phyloP scores from a whole-genome alignment of 2,113 vertebrate genomes.

The Gavia stellata region DNA sequence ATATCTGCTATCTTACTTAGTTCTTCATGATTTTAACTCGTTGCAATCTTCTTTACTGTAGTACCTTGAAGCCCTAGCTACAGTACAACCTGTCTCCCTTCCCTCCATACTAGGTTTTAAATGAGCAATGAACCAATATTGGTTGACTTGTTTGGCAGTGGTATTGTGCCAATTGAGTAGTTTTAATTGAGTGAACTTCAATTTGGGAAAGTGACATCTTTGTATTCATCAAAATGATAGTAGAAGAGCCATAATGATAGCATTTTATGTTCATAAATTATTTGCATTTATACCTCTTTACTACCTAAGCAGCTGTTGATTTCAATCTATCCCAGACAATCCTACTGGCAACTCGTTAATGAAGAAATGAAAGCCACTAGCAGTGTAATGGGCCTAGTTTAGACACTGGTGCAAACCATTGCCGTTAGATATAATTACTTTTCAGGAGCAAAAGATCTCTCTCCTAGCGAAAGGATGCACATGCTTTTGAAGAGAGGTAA shows the following conservation, averaged over 20 bases:
- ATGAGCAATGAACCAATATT: not conserved
- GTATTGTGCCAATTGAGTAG: not conserved
- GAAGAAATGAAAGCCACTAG: not conserved
- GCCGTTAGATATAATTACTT: not conserved
- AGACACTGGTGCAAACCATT: not conserved
- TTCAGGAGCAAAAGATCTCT: not conserved
- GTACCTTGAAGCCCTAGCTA: not conserved
- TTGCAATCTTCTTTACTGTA: not conserved
- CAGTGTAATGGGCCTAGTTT: not conserved
- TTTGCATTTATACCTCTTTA: not conserved
- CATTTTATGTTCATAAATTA: not conserved
- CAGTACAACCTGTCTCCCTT: not conserved
- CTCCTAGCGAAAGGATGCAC: not conserved
- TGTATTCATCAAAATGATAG: not conserved
- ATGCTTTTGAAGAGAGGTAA: not conserved
- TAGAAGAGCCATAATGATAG: not conserved
- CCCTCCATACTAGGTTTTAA: not conserved
- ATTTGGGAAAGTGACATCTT: not conserved
- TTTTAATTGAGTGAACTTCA: not conserved
- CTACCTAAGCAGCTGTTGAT: not conserved
- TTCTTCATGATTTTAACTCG: not conserved
- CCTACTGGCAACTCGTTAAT: not conserved
- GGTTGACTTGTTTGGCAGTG: not conserved
- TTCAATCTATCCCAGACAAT: not conserved
- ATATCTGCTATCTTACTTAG: not conserved